Percentiles rank a stretch among this genome's conserved stretches.
These are phyloP conservation scores for Toxotes chatareus DNA, from an alignment of 2,113 vertebrate species.

Conservation along the genomic window DNA sequence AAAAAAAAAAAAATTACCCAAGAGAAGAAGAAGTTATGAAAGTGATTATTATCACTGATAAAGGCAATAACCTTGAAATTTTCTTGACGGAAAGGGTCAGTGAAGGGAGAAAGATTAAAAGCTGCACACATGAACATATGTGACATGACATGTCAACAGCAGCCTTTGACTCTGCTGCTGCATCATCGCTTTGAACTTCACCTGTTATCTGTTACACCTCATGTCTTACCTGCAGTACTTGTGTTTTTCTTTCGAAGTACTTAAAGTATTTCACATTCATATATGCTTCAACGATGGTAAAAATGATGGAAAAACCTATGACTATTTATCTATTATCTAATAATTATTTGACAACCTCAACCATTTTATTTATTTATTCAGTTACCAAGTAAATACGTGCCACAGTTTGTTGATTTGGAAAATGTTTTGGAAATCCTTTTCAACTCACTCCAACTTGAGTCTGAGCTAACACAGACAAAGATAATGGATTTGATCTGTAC, in stretches of 20 bases:
- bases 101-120: constrained; percentile 9
- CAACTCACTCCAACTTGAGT: not conserved
- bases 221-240: too few relatives aligned
- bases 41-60: not conserved
- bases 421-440: not conserved
- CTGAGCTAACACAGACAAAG: constrained; percentile 1
- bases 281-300: not conserved
- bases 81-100: not conserved
- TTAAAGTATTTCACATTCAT: not conserved
- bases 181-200: constrained; percentile 3
- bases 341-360: not conserved
- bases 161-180: constrained; percentile 40
- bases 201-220: not conserved
- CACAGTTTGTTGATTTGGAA: not conserved
- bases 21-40: constrained; percentile 4
- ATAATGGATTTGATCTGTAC: constrained; percentile 43
- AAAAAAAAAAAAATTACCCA: not conserved
- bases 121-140: not conserved
- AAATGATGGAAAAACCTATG: too few relatives aligned
- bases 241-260: not conserved
- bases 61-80: not conserved
- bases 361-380: not conserved
- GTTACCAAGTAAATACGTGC: not conserved
- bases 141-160: constrained; percentile 17
- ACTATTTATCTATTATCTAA: too few relatives aligned